phyloP scores from a whole-genome alignment of 2,888 invertebrate genomes.

The Cantharis flavilabris region DNA sequence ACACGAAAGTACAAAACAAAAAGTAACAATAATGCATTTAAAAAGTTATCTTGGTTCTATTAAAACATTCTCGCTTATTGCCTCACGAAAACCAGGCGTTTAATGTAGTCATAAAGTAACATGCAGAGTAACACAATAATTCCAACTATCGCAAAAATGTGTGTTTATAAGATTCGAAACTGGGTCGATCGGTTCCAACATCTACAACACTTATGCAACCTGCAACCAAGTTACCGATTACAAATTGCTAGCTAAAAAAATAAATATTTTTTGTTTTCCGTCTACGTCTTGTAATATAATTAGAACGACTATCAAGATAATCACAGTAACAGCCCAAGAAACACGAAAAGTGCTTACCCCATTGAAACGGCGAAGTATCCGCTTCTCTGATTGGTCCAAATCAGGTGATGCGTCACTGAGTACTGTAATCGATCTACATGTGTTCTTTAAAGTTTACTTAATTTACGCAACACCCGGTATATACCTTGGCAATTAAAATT shows the following conservation, averaged over 20 bases:
- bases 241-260: too few species aligned
- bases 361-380: too few species aligned
- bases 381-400: background rate
- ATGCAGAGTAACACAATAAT: background rate
- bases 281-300: too few species aligned
- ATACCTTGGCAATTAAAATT: too few species aligned
- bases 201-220: background rate
- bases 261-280: too few species aligned
- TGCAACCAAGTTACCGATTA: background rate
- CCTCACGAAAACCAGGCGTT: background rate
- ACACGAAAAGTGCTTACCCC: too few species aligned
- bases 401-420: too few species aligned
- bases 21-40: background rate
- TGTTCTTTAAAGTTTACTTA: too few species aligned
- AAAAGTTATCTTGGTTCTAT: background rate
- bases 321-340: too few species aligned
- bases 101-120: background rate
- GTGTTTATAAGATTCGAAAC: background rate
- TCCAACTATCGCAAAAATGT: background rate
- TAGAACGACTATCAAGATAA: too few species aligned
- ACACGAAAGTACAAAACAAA: slow-evolving; percentile 2
- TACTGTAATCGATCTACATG: too few species aligned
- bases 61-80: background rate
- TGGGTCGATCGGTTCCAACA: background rate
- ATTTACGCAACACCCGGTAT: too few species aligned